Percentiles rank a stretch among this genome's conserved stretches.
These are phyloP conservation scores for Thaumatotibia leucotreta DNA, from an alignment of 1,140 invertebrate species.

Conservation along the genomic window DNA sequence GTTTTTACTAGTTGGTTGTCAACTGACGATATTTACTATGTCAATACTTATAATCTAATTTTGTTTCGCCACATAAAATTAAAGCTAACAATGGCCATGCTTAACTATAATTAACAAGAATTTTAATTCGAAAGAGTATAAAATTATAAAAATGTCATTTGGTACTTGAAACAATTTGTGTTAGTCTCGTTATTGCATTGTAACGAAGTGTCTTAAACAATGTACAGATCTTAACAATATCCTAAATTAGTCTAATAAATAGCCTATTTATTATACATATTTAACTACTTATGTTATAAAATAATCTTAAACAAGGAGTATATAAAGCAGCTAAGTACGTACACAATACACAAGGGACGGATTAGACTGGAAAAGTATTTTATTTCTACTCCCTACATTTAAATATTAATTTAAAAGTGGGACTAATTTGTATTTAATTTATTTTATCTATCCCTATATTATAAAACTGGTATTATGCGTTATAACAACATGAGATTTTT, in stretches of 20 bases:
- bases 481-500: too few relatives aligned
- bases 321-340: not conserved
- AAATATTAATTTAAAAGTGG: not conserved
- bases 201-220: not conserved
- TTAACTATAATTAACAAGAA: conserved; percentile 20
- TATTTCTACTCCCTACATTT: not conserved
- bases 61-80: conserved; percentile 25
- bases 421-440: not conserved
- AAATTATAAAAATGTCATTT: conserved; percentile 9
- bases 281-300: not conserved
- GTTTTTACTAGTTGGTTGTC: too few relatives aligned
- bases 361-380: not conserved
- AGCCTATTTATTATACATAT: not conserved
- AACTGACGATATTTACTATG: not conserved
- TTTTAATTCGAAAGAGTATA: not conserved
- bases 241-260: conserved; percentile 3
- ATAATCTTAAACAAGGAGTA: conserved; percentile 2
- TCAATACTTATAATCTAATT: conserved; percentile 1
- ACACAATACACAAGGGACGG: not conserved
- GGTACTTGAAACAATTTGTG: not conserved
- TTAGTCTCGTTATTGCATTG: not conserved
- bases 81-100: conserved; percentile 48
- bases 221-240: not conserved
- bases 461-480: not conserved
- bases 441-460: not conserved